Conservation (phyloP, 2,113 vertebrate genomes). For the Corythornis vintsioides region DNA sequence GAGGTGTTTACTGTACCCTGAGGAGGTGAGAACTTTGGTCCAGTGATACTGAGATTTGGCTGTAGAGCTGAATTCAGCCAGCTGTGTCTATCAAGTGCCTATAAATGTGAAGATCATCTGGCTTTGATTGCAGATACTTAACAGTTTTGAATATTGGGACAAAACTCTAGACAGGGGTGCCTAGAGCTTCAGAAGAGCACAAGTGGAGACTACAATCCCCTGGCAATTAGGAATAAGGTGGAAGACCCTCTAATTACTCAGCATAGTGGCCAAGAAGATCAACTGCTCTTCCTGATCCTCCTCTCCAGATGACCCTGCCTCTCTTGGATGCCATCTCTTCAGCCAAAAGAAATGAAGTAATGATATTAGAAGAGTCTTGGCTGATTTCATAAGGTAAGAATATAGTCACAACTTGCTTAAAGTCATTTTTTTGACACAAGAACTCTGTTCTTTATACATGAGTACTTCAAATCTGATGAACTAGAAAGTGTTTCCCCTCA, state of each 20-base stretch:
- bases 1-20: no score
- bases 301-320: background rate
- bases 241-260: background rate
- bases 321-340: background rate
- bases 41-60: background rate
- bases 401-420: background rate
- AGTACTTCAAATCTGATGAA: background rate
- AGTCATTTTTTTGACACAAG: background rate
- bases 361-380: background rate
- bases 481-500: background rate
- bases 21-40: background rate
- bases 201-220: background rate
- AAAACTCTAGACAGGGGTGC: background rate
- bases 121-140: background rate
- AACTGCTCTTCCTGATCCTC: background rate
- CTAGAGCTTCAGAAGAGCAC: background rate
- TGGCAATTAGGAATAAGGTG: background rate
- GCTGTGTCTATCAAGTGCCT: background rate
- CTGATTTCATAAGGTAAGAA: background rate
- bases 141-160: background rate
- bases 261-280: rapidly evolving
- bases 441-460: background rate
- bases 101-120: background rate
- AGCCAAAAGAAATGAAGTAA: background rate
- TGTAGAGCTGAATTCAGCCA: background rate